Evolutionary conservation across 2,888 invertebrate species (phyloP).

Genomic region (Heliconius ismenius): DNA sequence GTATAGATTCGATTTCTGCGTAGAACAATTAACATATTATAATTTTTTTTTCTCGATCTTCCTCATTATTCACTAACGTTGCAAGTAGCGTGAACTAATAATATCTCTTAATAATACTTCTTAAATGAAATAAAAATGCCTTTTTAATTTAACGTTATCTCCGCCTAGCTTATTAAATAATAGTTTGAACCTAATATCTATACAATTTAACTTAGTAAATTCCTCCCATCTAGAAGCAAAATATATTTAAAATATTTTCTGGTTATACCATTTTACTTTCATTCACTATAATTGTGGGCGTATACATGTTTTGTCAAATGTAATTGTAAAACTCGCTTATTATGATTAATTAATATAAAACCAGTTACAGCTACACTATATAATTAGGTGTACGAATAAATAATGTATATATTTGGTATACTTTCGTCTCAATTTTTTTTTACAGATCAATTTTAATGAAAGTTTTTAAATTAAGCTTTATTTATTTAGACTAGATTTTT

Average conservation of each 20-base stretch:
- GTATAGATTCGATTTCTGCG: background rate
- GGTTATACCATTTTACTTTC: background rate
- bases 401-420: slow-evolving; percentile 18
- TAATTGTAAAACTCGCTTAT: slow-evolving; percentile 31
- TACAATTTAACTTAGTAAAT: no score
- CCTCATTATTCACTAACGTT: background rate
- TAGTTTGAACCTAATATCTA: no score
- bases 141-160: background rate
- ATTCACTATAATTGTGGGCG: slow-evolving; percentile 29
- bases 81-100: background rate
- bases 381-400: slow-evolving; percentile 32
- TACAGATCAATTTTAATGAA: background rate
- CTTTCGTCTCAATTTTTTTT: slow-evolving; percentile 14
- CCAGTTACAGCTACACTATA: slow-evolving; percentile 34
- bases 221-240: no score
- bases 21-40: background rate
- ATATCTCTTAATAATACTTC: background rate
- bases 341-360: slow-evolving; percentile 39
- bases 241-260: slow-evolving; percentile 3
- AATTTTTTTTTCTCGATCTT: background rate
- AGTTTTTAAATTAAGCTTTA: background rate
- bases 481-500: background rate
- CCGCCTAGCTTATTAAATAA: no score
- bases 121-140: background rate
- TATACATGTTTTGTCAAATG: slow-evolving; percentile 35